Evolutionary conservation across 2,797 vertebrate genomes (phyloP), one percentile per base, ranked within the genome.

Genomic region (Anabas testudineus): DNA sequence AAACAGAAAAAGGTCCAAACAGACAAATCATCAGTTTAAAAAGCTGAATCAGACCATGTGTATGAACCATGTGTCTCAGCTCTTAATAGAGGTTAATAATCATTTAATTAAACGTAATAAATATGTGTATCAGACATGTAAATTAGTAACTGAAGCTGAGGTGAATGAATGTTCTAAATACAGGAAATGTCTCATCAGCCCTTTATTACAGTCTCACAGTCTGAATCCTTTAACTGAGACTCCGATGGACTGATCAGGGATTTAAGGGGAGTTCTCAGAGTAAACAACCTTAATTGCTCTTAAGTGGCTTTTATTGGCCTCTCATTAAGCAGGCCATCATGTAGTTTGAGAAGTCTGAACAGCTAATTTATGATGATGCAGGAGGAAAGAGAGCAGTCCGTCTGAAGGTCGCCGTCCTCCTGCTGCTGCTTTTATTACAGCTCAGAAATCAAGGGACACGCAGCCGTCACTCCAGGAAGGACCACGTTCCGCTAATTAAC

Each of bases 401-500:
- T 64, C 30, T 70, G 60, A 47, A 59, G 51, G 72, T 55, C 34
- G 28, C 43, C 14, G 41, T 42, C 56, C 47, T 47, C 48, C 51
- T 9, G 22, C 21, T 2, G 34, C 10, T 9, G 8, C 12, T 28
- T 53, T 30, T 24, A 1, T 39, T 15, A 16, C 16, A 2, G 4
- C 12, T 59, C 46, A 32, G 28, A 1, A 14, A 34, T 43, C 32
- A 19, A 7, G 28, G 8, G 45, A 65, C 74, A 65, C 19, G 8
- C 32, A 26, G 30, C 43, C 7, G 30, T 60, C 37, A 10, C 39
- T 36, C 32, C 61, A 9, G 60, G 52, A 72, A 53, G 56, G 52
- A 65, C 30, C 22, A 18, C 3, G 41, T 68, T 69, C 60, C 14
- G 10, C 52, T 54, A 52, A 55, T 84, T 75, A 78, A 26, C 46